Evolutionary conservation across 2,113 vertebrate species (phyloP), one percentile per base, ranked within the genome.

Genomic region (Puma concolor): DNA sequence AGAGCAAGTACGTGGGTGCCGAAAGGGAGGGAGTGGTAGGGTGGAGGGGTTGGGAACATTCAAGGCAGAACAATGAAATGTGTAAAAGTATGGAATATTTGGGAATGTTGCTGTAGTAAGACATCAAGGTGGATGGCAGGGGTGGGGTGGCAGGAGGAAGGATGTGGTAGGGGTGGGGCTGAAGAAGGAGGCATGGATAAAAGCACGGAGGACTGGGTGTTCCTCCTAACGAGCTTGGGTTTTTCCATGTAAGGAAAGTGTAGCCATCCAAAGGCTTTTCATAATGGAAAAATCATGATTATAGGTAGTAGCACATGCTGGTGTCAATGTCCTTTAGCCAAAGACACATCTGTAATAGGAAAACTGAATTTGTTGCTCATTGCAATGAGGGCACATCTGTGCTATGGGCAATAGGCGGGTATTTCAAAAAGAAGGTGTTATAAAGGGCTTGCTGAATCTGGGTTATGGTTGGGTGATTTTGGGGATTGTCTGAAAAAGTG

Each of bases 11-110:
- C 54, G 16, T 19, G 13, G 23, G 3, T 16, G 16, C 4, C 5
- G 4, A 54, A 82, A 63, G 6, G 25, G 36, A 23, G 33, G 16
- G 67, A 27, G 14, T 8, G 85, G 33, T 25, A 7, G 54, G 66
- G 17, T 52, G 19, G 76, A 60, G 72, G 36, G 41, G 17, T 27
- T 64, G 63, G 69, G 36, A 9, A 7, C 1, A 23, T 29, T 77
- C n/a, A 71, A 21, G 36, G 27, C 1, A 21, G 80, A 74, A 2
- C 9, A 41, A 0, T 3, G 36, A 14, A 4, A 16, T 4, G 5
- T 64, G 21, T 21, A 10, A 38, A 86, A 80, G 29, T 38, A 11
- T 33, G 1, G 36, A 15, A 25, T 79, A 21, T 21, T 74, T 72
- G 44, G 19, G 17, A 76, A 15, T n/a, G 13, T 12, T 33, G 44